Evolutionary conservation across 2,797 vertebrate genomes (phyloP).

Genomic region (Hozukius guyotensis): DNA sequence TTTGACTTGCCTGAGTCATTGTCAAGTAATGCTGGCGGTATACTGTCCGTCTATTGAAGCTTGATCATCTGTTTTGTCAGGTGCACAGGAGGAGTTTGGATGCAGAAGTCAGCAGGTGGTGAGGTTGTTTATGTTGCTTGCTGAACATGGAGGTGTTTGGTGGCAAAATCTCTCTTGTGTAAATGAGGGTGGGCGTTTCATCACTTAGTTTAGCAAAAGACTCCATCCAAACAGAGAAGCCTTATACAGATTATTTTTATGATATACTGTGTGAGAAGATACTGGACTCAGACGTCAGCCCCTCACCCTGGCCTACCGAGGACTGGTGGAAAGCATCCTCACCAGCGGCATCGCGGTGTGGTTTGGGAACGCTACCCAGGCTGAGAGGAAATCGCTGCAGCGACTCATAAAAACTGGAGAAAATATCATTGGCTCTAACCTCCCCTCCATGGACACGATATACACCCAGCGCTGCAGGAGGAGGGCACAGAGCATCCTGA

Average conservation of each 20-base stretch:
- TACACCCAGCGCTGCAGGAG: too few species aligned
- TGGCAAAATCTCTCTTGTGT: neutral
- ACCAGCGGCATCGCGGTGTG: too few species aligned
- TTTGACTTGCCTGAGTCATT: neutral
- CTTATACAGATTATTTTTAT: neutral
- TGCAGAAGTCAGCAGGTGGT: neutral
- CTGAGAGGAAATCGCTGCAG: too few species aligned
- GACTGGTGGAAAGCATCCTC: too few species aligned
- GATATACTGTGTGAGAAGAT: neutral
- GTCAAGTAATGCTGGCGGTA: neutral
- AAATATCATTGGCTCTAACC: too few species aligned
- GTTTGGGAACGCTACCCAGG: too few species aligned
- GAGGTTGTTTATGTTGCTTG: neutral
- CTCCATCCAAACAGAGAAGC: neutral
- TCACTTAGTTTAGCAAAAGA: neutral
- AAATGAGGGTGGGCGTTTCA: constrained; percentile 2
- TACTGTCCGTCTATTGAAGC: neutral
- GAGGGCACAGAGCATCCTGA: too few species aligned
- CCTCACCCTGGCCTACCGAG: too few species aligned
- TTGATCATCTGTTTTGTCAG: neutral
- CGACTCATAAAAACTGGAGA: too few species aligned
- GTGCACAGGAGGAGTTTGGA: too few species aligned
- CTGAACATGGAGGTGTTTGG: neutral
- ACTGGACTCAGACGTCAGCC: too few species aligned
- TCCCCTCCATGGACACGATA: too few species aligned